Evolutionary conservation across 2,797 vertebrate species (phyloP), one percentile per base, ranked within the genome.

Genomic region (Aldrovandia affinis): DNA sequence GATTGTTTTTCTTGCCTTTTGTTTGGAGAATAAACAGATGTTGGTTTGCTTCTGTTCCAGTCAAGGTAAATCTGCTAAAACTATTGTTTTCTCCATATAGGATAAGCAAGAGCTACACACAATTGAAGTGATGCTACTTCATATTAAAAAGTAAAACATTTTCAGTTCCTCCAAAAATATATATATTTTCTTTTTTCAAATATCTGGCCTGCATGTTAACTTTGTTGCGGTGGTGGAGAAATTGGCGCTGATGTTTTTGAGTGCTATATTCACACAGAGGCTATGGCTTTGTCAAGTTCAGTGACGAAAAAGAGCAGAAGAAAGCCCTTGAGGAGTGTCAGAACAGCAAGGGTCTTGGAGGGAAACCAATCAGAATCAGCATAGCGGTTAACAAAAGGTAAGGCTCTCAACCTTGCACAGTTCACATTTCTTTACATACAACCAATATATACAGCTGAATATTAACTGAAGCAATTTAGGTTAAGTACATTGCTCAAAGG

Each of bases 321-420:
- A 97, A 96, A 92, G 96, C 97, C 3, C 95, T 98, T 78, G 97
- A 97, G 93, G 97, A 98, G 92, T 97, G 96, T 89, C 97, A 98
- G 95, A 97, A 97, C 57, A 96, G 96, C 25, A 91, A 96, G 88
- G 95, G 95, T 80, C 95, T 98, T 63, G 97, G 96, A 47, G 96
- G 96, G 44, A 97, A 97, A 90, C 91, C 97, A 55, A 96, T 98
- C 89, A 93, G 97, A 65, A 96, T 98, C 88, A 98, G 97, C 83
- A 95, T 98, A 52, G 97, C 97, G 63, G 96, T 97, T 83, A 97
- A 97, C 88, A 98, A 98, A 94, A 97, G 95, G 97, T 98, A 92
- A 89, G 87, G 44, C 30, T 18, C 4, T 70, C 20, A 36, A 3
- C 28, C 63, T 28, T 65, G 63, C 12, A 50, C 12, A 6, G 6